phyloP scores from a whole-genome alignment of 2,797 vertebrate genomes.

The Capromys pilorides region DNA sequence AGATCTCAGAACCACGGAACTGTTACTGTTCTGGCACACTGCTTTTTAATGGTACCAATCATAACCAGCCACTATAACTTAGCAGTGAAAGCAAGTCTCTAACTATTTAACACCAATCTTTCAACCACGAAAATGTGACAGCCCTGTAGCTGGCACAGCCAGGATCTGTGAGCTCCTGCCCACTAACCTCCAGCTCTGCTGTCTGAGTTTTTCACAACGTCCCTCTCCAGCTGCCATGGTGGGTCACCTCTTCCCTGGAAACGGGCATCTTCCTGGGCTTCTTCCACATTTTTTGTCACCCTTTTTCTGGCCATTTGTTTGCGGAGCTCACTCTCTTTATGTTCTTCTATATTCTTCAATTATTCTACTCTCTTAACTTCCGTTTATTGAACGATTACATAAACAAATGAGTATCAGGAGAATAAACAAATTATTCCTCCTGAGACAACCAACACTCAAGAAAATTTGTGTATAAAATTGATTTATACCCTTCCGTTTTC shows the following conservation, averaged over 20 bases:
- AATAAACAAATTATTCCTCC: neutral
- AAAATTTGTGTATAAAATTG: neutral
- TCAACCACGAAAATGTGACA: neutral
- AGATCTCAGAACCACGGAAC: neutral
- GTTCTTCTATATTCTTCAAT: neutral
- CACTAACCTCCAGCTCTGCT: neutral
- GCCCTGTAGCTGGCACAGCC: neutral
- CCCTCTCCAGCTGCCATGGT: neutral
- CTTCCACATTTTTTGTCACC: neutral
- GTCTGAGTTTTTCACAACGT: neutral
- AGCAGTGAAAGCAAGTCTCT: neutral
- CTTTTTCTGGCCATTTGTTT: neutral
- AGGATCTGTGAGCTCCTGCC: neutral
- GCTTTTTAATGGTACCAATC: neutral
- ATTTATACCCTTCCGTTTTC: neutral
- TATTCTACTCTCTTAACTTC: neutral
- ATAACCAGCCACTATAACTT: neutral
- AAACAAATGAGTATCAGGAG: neutral
- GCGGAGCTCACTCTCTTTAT: neutral
- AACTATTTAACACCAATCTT: neutral
- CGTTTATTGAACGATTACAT: neutral
- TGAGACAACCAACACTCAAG: neutral
- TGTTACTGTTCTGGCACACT: neutral
- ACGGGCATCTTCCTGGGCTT: neutral
- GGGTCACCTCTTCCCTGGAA: neutral